phyloP scores from a whole-genome alignment of 2,113 vertebrate genomes.

The Podarcis muralis region DNA sequence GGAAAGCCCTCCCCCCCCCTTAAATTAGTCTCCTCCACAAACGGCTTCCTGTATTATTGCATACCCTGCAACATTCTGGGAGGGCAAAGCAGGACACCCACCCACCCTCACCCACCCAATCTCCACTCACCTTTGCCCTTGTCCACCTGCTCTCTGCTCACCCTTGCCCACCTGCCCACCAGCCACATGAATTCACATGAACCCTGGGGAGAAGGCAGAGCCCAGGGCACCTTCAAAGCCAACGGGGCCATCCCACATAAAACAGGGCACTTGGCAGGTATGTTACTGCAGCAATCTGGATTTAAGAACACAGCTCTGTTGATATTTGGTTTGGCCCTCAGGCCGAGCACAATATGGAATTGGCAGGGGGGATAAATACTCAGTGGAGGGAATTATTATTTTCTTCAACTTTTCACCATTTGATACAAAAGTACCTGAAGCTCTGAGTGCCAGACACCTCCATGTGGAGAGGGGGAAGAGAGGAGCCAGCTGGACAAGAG shows the following conservation, averaged over 20 bases:
- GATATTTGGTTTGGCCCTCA: neutral
- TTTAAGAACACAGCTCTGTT: neutral
- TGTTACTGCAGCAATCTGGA: neutral
- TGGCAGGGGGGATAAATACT: too few relatives aligned
- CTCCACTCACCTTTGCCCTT: too few relatives aligned
- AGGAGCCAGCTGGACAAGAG: neutral
- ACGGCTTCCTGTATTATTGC: neutral
- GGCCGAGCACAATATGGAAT: neutral
- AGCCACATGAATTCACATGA: too few relatives aligned
- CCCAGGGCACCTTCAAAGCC: too few relatives aligned
- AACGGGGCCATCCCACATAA: too few relatives aligned
- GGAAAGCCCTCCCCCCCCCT: neutral
- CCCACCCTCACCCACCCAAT: too few relatives aligned
- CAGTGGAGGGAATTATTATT: neutral
- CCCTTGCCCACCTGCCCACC: too few relatives aligned
- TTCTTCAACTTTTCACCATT: neutral
- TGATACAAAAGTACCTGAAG: neutral
- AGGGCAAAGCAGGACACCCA: too few relatives aligned
- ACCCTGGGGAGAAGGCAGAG: too few relatives aligned
- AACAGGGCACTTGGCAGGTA: too few relatives aligned
- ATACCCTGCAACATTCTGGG: too few relatives aligned
- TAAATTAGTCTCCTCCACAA: neutral
- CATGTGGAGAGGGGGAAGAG: neutral
- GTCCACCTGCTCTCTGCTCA: too few relatives aligned
- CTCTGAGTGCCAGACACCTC: neutral